Percentiles rank a stretch among this genome's conserved stretches.
Evolutionary conservation across 2,888 invertebrate genomes (phyloP).

Genomic region (Rhagonycha fulva): DNA sequence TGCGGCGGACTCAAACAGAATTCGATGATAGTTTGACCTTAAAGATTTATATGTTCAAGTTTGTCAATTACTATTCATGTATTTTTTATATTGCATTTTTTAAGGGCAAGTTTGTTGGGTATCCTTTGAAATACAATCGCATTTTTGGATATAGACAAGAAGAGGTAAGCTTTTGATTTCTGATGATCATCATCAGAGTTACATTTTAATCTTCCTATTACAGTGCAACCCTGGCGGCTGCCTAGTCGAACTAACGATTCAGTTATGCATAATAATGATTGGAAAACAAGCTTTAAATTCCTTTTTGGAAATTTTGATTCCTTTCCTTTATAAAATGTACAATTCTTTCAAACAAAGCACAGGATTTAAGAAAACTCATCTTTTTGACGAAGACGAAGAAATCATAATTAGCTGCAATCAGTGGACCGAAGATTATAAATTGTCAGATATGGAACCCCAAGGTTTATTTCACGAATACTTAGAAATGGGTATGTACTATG

Average conservation of each 20-base stretch:
- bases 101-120: conserved; percentile 78
- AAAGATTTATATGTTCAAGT: conserved; percentile 86
- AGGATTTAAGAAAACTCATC: conserved; percentile 54
- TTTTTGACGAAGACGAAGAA: conserved; percentile 54
- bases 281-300: conserved; percentile 84
- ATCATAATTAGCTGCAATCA: conserved; percentile 62
- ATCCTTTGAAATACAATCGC: conserved; percentile 76
- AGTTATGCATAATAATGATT: conserved; percentile 83
- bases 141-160: conserved; percentile 73
- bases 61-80: conserved; percentile 87
- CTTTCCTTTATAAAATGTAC: conserved; percentile 64
- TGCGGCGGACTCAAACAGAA: conserved; percentile 80
- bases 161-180: conserved; percentile 59
- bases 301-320: conserved; percentile 76
- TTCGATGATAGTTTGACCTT: conserved; percentile 85
- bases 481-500: conserved; percentile 76
- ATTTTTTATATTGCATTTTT: conserved; percentile 84
- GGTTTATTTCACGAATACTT: conserved; percentile 82
- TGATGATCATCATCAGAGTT: no score
- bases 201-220: conserved; percentile 17
- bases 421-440: conserved; percentile 76
- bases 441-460: conserved; percentile 65
- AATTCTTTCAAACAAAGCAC: conserved; percentile 55
- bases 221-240: conserved; percentile 85
- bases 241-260: conserved; percentile 83